These are phyloP conservation scores for Capreolus pygargus DNA, from an alignment of 2,113 vertebrate genomes.

Conservation along the genomic window DNA sequence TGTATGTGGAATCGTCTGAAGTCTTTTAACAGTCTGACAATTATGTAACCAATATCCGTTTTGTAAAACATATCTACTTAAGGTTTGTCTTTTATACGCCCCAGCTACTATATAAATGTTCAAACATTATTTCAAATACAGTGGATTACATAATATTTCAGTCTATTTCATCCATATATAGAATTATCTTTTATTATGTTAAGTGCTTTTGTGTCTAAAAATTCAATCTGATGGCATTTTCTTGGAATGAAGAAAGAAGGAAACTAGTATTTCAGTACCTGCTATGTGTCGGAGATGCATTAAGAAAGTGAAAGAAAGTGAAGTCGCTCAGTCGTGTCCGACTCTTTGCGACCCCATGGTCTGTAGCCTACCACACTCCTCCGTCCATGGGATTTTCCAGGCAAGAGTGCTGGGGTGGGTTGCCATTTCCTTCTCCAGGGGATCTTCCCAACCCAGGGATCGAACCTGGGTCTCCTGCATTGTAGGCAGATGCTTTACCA, in stretches of 20 bases:
- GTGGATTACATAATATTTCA: not conserved
- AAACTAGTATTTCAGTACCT: not conserved
- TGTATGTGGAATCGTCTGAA: constrained; percentile 6
- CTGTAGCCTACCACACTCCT: not conserved
- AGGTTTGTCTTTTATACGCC: not conserved
- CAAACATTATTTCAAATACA: constrained; percentile 31
- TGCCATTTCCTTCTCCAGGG: not conserved
- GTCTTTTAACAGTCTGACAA: constrained; percentile 4
- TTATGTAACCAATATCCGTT: not conserved
- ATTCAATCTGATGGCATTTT: constrained; percentile 22
- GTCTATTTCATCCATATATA: not conserved
- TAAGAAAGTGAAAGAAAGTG: not conserved
- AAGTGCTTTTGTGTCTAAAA: constrained; percentile 6
- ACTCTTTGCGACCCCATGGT: not conserved
- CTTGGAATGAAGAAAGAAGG: constrained; percentile 3
- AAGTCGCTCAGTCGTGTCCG: not conserved
- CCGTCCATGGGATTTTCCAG: not conserved
- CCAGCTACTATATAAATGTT: not conserved
- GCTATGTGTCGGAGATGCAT: not conserved
- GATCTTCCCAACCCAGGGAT: not conserved
- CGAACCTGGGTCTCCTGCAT: not conserved
- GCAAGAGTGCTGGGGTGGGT: not conserved
- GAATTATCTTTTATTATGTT: constrained; percentile 47
- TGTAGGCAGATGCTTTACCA: not conserved
- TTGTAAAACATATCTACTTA: not conserved